Conservation (phyloP, 2,888 invertebrate genomes). For the Protophormia terraenovae region DNA sequence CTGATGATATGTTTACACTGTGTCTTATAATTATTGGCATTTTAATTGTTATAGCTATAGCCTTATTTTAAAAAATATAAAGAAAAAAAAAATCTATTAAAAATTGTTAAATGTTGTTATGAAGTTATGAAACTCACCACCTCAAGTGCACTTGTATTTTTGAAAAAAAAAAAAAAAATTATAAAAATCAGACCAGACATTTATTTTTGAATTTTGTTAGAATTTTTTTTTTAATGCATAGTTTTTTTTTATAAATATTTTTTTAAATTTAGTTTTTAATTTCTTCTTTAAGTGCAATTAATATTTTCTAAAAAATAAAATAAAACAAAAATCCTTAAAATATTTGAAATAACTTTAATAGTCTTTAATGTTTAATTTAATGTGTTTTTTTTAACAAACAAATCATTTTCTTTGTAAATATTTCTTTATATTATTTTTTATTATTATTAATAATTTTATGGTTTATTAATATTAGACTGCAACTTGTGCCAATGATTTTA, state of each 20-base stretch:
- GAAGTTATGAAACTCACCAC: conserved; percentile 24
- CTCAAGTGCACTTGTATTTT: conserved; percentile 62
- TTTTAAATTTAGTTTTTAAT: conserved; percentile 52
- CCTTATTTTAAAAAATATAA: conserved; percentile 78
- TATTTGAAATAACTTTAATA: not conserved
- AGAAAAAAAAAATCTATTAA: not conserved
- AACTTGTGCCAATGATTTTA: conserved; percentile 80
- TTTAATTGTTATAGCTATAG: conserved; percentile 85
- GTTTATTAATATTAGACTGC: conserved; percentile 75
- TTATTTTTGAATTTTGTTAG: conserved; percentile 37
- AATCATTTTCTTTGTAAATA: conserved; percentile 48
- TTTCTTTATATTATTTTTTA: conserved; percentile 64
- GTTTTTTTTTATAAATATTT: not conserved
- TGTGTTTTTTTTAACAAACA: conserved; percentile 20
- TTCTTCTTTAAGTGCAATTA: conserved; percentile 51
- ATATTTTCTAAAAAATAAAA: conserved; percentile 21
- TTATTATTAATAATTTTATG: conserved; percentile 44
- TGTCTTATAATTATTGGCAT: conserved; percentile 89
- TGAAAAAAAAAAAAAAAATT: not conserved
- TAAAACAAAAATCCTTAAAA: not conserved
- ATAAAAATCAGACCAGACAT: not conserved
- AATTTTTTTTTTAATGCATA: conserved; percentile 12
- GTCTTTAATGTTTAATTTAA: conserved; percentile 34
- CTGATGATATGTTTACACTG: conserved; percentile 88
- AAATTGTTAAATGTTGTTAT: conserved; percentile 62